A percentile compares a stretch with the other conserved stretches of the same genome.
phyloP scores from a whole-genome alignment of 2,113 vertebrate genomes.

The Perca fluviatilis region DNA sequence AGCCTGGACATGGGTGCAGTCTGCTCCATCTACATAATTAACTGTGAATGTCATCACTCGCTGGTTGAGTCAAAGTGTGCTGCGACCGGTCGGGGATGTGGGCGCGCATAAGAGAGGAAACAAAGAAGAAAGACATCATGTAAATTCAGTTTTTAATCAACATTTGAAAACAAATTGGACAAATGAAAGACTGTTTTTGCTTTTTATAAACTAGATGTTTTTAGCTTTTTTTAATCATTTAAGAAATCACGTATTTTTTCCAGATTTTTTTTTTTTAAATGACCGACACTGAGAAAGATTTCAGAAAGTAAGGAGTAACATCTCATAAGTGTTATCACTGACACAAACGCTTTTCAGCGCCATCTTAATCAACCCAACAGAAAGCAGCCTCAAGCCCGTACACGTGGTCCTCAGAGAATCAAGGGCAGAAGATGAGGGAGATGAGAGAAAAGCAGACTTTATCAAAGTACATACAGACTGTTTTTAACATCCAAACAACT shows the following conservation, averaged over 20 bases:
- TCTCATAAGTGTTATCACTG: constrained; percentile 57
- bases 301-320: constrained; percentile 64
- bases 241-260: constrained; percentile 72
- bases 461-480: constrained; percentile 14
- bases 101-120: constrained; percentile 2
- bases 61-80: neutral
- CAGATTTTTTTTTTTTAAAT: constrained; percentile 13
- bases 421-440: constrained; percentile 56
- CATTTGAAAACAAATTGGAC: constrained; percentile 76
- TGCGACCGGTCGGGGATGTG: neutral
- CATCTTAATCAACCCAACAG: constrained; percentile 45
- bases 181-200: constrained; percentile 70
- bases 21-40: constrained; percentile 41
- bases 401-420: constrained; percentile 63
- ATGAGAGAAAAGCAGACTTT: constrained; percentile 37
- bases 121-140: constrained; percentile 47
- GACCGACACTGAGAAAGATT: constrained; percentile 66
- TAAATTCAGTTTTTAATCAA: constrained; percentile 80
- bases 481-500: constrained; percentile 38
- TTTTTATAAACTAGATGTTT: constrained; percentile 72
- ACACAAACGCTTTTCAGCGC: constrained; percentile 48
- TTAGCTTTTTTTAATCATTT: constrained; percentile 70
- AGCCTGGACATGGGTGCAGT: neutral
- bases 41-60: constrained; percentile 5
- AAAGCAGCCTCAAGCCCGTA: constrained; percentile 57